Percentiles rank a stretch among this genome's conserved stretches.
These are phyloP conservation scores for Ametastegia equiseti DNA, from an alignment of 2,888 invertebrate species.

Conservation along the genomic window DNA sequence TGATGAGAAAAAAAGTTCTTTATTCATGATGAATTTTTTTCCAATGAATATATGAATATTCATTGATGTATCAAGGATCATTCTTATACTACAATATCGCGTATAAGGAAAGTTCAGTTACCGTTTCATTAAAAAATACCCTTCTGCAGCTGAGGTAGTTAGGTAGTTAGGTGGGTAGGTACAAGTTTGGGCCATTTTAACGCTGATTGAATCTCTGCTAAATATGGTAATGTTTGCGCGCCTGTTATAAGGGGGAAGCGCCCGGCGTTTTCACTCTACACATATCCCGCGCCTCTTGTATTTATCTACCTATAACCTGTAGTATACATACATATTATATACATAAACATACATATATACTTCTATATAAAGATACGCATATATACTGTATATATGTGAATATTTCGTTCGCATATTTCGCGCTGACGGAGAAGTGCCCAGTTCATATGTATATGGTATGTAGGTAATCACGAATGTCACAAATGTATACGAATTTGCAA, in stretches of 20 bases:
- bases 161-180: too few species aligned
- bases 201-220: conserved; percentile 31
- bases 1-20: not conserved
- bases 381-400: not conserved
- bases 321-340: not conserved
- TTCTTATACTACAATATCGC: too few species aligned
- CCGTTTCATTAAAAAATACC: not conserved
- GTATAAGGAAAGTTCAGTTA: not conserved
- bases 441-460: not conserved
- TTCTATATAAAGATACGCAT: not conserved
- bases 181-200: conserved; percentile 12
- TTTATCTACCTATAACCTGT: not conserved
- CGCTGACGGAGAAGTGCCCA: not conserved
- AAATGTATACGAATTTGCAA: not conserved
- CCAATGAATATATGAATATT: too few species aligned
- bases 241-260: conserved; percentile 7
- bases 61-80: too few species aligned
- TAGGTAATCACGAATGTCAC: too few species aligned
- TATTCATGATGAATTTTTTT: not conserved
- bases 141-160: not conserved
- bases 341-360: not conserved
- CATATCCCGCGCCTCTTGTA: not conserved
- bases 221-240: conserved; percentile 27
- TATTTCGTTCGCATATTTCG: not conserved
- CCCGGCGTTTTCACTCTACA: not conserved